A percentile compares a stretch with the other conserved stretches of the same genome.
These are phyloP conservation scores for Megalops cyprinoides DNA, from an alignment of 2,797 vertebrate genomes.

Conservation along the genomic window DNA sequence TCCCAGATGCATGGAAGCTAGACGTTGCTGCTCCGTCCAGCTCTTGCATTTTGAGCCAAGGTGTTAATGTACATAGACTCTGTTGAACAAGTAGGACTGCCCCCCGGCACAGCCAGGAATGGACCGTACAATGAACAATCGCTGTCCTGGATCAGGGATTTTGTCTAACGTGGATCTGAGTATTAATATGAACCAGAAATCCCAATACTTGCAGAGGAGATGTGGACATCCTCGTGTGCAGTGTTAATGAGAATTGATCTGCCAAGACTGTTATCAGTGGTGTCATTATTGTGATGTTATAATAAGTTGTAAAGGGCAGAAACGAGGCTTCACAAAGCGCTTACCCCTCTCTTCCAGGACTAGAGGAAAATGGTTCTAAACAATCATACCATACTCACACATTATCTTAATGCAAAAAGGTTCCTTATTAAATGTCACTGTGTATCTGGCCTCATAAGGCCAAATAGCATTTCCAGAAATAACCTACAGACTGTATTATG, in stretches of 20 bases:
- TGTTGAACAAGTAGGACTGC: slow-evolving; percentile 14
- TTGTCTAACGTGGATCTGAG: slow-evolving; percentile 28
- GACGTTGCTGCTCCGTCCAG: slow-evolving; percentile 42
- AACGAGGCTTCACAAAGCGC: slow-evolving; percentile 17
- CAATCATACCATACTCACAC: no score
- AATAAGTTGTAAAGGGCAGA: slow-evolving; percentile 1
- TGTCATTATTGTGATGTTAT: neutral
- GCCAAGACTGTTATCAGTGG: neutral
- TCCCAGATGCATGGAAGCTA: slow-evolving; percentile 47
- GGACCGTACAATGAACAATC: slow-evolving; percentile 20
- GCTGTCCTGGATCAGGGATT: slow-evolving; percentile 14
- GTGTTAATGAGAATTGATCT: slow-evolving; percentile 18
- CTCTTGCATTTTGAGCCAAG: slow-evolving; percentile 23
- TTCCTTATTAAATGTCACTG: neutral
- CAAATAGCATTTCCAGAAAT: no score
- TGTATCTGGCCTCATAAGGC: neutral
- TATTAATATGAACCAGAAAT: slow-evolving; percentile 24
- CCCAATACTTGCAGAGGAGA: slow-evolving; percentile 11
- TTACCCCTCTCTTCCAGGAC: slow-evolving; percentile 14
- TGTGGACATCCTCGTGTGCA: slow-evolving; percentile 15
- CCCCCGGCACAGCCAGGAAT: neutral
- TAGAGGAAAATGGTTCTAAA: slow-evolving; percentile 7
- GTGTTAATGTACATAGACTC: slow-evolving; percentile 27
- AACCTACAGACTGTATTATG: no score
- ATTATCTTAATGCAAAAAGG: no score